These are phyloP conservation scores for Sphaerophoria rueppellii DNA, from an alignment of 2,888 invertebrate species.

Conservation along the genomic window DNA sequence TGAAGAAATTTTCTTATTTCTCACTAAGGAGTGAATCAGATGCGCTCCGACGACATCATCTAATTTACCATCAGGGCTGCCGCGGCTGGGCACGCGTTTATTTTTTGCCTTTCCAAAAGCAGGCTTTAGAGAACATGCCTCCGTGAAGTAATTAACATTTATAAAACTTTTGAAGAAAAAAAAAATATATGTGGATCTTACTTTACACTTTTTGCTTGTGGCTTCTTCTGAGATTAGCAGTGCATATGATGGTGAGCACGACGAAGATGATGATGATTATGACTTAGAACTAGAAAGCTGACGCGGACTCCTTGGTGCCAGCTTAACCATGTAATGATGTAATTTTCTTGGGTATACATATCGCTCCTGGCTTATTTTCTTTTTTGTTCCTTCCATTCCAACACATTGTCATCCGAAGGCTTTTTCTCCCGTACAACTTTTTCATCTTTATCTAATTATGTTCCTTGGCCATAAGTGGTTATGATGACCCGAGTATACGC, in stretches of 20 bases:
- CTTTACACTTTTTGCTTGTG: slow-evolving; percentile 1
- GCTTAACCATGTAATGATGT: slow-evolving; percentile 70
- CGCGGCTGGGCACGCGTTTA: no score
- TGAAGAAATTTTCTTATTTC: no score
- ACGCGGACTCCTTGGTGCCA: slow-evolving; percentile 50
- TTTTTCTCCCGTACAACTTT: slow-evolving; percentile 5
- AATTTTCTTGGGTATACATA: slow-evolving; percentile 64
- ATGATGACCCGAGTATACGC: slow-evolving; percentile 56
- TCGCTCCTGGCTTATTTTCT: slow-evolving; percentile 61
- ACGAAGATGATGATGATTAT: slow-evolving; percentile 1
- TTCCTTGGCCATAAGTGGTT: slow-evolving; percentile 68
- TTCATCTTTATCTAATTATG: slow-evolving; percentile 58
- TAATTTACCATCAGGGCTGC: no score
- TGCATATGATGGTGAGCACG: no score
- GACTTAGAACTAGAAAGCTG: neutral
- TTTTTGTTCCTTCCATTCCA: slow-evolving; percentile 32
- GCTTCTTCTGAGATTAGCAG: neutral
- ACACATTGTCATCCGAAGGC: neutral
- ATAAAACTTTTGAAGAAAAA: slow-evolving; percentile 36
- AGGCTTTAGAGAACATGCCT: slow-evolving; percentile 56
- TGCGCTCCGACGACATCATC: no score
- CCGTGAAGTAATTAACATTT: slow-evolving; percentile 59
- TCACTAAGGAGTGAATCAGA: no score
- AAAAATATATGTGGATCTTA: slow-evolving; percentile 22
- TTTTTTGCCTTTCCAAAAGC: slow-evolving; percentile 12